phyloP scores from a whole-genome alignment of 2,888 invertebrate genomes.

The Seladonia tumulorum region DNA sequence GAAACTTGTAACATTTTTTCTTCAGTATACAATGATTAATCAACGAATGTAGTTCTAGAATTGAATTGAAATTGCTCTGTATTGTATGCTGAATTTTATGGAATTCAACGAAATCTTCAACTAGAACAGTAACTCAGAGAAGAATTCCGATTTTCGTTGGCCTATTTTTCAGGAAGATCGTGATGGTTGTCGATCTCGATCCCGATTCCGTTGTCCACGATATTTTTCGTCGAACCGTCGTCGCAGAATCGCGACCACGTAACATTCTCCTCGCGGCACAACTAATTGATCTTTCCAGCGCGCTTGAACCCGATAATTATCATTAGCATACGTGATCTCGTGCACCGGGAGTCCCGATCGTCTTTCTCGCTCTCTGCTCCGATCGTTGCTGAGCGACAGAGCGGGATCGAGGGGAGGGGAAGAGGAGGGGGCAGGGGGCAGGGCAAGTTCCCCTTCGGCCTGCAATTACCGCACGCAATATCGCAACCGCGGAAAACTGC shows the following conservation, averaged over 20 bases:
- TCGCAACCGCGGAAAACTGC: conserved; percentile 56
- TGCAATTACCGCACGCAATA: conserved; percentile 45
- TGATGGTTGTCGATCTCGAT: neutral
- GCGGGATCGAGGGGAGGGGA: neutral
- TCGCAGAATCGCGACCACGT: conserved; percentile 54
- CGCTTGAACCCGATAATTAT: conserved; percentile 82
- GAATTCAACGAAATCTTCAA: neutral
- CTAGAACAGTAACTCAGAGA: neutral
- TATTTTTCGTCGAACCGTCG: conserved; percentile 19
- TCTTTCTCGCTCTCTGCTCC: conserved; percentile 39
- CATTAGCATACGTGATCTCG: conserved; percentile 79
- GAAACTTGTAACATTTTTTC: too few relatives aligned
- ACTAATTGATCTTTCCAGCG: conserved; percentile 82
- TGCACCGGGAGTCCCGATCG: conserved; percentile 64
- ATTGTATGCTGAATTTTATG: neutral
- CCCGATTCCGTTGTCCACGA: neutral
- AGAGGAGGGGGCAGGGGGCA: neutral
- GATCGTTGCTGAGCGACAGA: neutral
- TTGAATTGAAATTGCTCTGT: neutral
- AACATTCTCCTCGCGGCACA: conserved; percentile 73
- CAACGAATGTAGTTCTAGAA: neutral
- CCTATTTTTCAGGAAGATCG: neutral
- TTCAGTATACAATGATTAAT: too few relatives aligned
- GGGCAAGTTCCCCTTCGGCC: conserved; percentile 53
- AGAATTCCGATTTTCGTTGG: neutral